These are phyloP conservation scores for Ariolimax columbianus DNA, from an alignment of 2,888 invertebrate genomes.

Conservation along the genomic window DNA sequence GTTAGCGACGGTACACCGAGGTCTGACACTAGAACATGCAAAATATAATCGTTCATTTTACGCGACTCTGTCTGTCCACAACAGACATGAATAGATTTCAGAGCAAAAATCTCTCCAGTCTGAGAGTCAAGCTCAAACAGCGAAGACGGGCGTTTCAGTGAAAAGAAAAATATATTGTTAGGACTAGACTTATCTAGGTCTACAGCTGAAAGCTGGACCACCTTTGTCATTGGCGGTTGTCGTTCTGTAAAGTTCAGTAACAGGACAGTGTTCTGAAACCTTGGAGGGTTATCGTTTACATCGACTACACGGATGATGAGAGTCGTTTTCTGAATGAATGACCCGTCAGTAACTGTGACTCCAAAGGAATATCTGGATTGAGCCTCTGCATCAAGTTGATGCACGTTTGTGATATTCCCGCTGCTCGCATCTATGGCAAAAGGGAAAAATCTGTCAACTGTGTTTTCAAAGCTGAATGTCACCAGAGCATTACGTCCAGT, in stretches of 20 bases:
- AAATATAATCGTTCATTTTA: constrained; percentile 65
- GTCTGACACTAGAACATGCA: constrained; percentile 90
- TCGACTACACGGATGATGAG: constrained; percentile 83
- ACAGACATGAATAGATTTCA: constrained; percentile 81
- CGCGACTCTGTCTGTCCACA: constrained; percentile 51
- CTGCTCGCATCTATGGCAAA: constrained; percentile 71
- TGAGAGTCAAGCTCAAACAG: constrained; percentile 91
- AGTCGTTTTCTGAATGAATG: constrained; percentile 62
- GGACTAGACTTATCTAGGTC: constrained; percentile 70
- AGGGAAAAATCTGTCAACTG: constrained; percentile 55
- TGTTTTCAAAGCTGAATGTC: constrained; percentile 60
- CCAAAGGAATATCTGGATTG: constrained; percentile 83
- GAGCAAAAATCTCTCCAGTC: constrained; percentile 93
- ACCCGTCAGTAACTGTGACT: constrained; percentile 69
- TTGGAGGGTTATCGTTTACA: constrained; percentile 96
- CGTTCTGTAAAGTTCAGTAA: constrained; percentile 69
- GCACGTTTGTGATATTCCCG: constrained; percentile 72
- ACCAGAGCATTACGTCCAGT: constrained; percentile 67
- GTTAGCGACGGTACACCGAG: constrained; percentile 97
- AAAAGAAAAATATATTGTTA: constrained; percentile 72
- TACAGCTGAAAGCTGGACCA: constrained; percentile 69
- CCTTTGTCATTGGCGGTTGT: constrained; percentile 58
- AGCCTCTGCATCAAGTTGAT: constrained; percentile 84
- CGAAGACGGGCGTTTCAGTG: constrained; percentile 81
- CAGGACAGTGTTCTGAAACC: constrained; percentile 83